Conservation (phyloP, 2,113 vertebrate species). For the Diadophis punctatus region DNA sequence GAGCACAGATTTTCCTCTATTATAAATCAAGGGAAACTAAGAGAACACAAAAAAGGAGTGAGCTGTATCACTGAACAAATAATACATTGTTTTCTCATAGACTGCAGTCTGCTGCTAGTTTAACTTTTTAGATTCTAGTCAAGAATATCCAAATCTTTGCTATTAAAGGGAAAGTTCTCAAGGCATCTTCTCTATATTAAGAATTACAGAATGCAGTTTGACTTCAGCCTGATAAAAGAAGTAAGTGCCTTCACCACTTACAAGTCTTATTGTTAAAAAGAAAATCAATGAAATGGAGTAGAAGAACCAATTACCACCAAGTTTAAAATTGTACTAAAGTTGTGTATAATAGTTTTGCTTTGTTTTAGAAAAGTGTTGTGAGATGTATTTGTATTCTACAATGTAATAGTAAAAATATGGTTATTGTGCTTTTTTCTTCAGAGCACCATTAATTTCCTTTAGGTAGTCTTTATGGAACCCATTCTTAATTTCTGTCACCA, state of each 20-base stretch:
- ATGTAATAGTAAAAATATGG: background rate
- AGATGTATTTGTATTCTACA: slow-evolving; percentile 28
- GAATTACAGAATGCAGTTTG: slow-evolving; percentile 7
- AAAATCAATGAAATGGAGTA: slow-evolving; percentile 59
- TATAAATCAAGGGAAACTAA: background rate
- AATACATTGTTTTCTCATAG: background rate
- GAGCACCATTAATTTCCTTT: slow-evolving; percentile 64
- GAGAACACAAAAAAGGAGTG: too few species aligned
- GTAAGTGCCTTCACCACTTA: slow-evolving; percentile 22
- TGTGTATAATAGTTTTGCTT: slow-evolving; percentile 45
- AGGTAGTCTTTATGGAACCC: slow-evolving; percentile 74
- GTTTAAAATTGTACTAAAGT: slow-evolving; percentile 60
- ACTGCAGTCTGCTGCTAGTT: background rate
- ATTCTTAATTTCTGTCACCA: slow-evolving; percentile 66
- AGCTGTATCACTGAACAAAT: background rate
- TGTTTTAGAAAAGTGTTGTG: slow-evolving; percentile 9
- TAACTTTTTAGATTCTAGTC: background rate
- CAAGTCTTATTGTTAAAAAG: slow-evolving; percentile 53
- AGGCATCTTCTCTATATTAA: slow-evolving; percentile 33
- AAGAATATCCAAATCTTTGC: background rate
- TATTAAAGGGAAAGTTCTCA: slow-evolving; percentile 34
- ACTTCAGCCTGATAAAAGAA: background rate
- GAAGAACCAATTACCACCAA: slow-evolving; percentile 54
- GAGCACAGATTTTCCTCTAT: background rate
- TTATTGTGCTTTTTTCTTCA: slow-evolving; percentile 74